Evolutionary conservation across 1,140 invertebrate species (phyloP), one percentile per base, ranked within the genome.

Genomic region (Helicorthomorpha holstii): DNA sequence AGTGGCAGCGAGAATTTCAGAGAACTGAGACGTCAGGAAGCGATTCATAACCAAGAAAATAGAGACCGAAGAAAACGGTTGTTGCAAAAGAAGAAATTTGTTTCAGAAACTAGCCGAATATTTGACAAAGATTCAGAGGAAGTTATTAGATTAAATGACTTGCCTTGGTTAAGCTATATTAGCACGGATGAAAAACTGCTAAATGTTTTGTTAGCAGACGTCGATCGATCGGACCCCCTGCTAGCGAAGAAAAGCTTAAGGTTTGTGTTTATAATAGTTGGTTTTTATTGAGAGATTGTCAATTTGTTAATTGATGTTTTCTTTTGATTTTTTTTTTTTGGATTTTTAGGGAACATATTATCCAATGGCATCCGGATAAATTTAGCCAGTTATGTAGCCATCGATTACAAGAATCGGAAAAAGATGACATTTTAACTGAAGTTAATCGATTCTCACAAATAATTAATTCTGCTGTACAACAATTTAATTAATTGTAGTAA

Each of bases 311-410:
- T 10, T 21, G 7, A 22, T 19, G 19, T 10, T 46, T 12, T 7
- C 44, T 46, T 19, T 7, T 7, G 16, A 46, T 25, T 46, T 25
- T 22, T 41, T 12, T 41, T 41, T 41, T 12, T 41, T 41, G 38
- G 12, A 12, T 4, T 46, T 46, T 46, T 25, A 46, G 44, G 44
- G 44, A 46, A 22, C 44, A 46, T 4, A 4, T 7, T 7, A 22
- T 46, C 12, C 44, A 25, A 12, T 46, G 44, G 44, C 44, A 46
- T 46, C 44, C 44, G 19, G 44, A 46, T 46, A 46, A 46, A 46
- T 46, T 46, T 25, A 7, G 7, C 4, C 44, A 46, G 25, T 7
- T 10, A 12, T 46, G 7, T 21, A 22, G 44, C 25, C 4, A 25
- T 25, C 7, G 44, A 12, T 12, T 46, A 7, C 12, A 21, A 7